Conservation (phyloP, 2,797 vertebrate species). For the Myoxocephalus aenaeus region DNA sequence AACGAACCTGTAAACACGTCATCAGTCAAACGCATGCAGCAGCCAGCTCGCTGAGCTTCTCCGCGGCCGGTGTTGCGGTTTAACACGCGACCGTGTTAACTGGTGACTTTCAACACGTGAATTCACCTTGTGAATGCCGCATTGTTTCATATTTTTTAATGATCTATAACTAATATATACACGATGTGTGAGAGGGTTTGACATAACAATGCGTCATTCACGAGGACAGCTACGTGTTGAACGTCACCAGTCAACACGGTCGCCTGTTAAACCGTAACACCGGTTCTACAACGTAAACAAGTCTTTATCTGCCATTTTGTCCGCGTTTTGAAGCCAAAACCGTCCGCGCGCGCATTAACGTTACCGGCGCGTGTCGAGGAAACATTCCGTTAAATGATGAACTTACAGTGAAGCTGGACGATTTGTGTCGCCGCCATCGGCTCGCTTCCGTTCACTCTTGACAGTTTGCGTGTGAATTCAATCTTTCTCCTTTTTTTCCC, state of each 20-base stretch:
- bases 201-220: too few relatives aligned
- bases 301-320: constrained; percentile 28
- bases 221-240: too few relatives aligned
- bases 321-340: background rate
- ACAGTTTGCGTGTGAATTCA: constrained; percentile 73
- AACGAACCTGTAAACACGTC: too few relatives aligned
- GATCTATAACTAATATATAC: too few relatives aligned
- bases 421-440: constrained; percentile 16
- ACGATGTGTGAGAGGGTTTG: too few relatives aligned
- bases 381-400: background rate
- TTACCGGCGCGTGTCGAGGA: background rate
- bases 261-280: background rate
- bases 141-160: too few relatives aligned
- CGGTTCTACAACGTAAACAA: background rate
- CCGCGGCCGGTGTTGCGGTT: background rate
- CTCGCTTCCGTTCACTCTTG: constrained; percentile 54
- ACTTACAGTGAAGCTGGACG: constrained; percentile 53
- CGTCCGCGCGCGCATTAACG: fast-evolving
- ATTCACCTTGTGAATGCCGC: too few relatives aligned
- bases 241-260: too few relatives aligned
- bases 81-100: too few relatives aligned
- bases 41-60: background rate
- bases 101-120: too few relatives aligned
- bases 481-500: constrained; percentile 51
- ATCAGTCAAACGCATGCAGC: background rate